phyloP scores from a whole-genome alignment of 2,113 vertebrate genomes.

The Nibea coibor region DNA sequence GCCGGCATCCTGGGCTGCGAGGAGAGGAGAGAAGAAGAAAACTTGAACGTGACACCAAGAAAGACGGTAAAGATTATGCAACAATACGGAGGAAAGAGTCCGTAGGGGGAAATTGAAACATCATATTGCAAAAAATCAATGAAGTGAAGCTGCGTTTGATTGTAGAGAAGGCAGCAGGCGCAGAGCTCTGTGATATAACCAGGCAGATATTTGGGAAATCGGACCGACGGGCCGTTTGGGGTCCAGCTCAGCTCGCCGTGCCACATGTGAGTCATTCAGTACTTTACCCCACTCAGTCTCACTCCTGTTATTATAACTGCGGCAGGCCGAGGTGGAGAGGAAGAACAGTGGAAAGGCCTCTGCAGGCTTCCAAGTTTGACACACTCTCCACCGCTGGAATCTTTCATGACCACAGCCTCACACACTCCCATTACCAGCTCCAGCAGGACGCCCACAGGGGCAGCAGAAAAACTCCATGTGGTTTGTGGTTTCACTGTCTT shows the following conservation, averaged over 20 bases:
- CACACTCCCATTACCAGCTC: slow-evolving; percentile 58
- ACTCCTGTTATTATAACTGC: slow-evolving; percentile 53
- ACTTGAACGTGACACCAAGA: neutral
- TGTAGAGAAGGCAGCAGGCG: slow-evolving; percentile 50
- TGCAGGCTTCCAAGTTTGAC: slow-evolving; percentile 58
- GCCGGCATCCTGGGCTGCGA: slow-evolving; percentile 94
- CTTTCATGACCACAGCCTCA: slow-evolving; percentile 60
- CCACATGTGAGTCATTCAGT: slow-evolving; percentile 55
- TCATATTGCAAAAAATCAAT: slow-evolving; percentile 3
- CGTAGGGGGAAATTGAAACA: neutral
- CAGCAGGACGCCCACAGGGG: slow-evolving; percentile 63
- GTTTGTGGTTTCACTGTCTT: slow-evolving; percentile 68
- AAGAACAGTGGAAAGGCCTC: slow-evolving; percentile 3
- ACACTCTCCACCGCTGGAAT: slow-evolving; percentile 66
- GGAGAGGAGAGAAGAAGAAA: slow-evolving; percentile 16
- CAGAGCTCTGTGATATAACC: slow-evolving; percentile 48
- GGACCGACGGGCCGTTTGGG: slow-evolving; percentile 45
- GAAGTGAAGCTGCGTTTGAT: slow-evolving; percentile 1
- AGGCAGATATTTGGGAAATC: slow-evolving; percentile 51
- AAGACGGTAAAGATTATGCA: slow-evolving; percentile 1
- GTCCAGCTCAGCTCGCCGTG: slow-evolving; percentile 43
- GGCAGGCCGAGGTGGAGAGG: slow-evolving; percentile 25
- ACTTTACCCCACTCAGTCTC: slow-evolving; percentile 47
- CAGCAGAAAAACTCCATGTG: slow-evolving; percentile 47
- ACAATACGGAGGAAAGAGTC: neutral